A percentile compares a stretch with the other conserved stretches of the same genome.
phyloP scores from a whole-genome alignment of 2,797 vertebrate species.

The Argentina silus region DNA sequence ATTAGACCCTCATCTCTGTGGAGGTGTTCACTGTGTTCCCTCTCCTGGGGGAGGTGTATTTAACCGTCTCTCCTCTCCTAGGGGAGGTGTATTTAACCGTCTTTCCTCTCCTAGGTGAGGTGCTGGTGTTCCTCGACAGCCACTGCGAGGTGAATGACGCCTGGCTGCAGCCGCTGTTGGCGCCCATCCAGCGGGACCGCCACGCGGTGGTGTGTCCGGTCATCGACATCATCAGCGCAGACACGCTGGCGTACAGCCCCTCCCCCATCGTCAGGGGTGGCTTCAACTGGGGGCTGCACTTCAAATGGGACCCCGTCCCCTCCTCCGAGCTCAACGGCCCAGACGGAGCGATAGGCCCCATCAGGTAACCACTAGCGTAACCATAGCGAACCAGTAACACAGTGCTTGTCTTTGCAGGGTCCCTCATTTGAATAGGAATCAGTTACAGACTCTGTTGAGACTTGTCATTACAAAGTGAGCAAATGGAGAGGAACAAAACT shows the following conservation, averaged over 20 bases:
- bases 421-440: too few relatives aligned
- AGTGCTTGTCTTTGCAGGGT: background rate
- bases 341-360: conserved; percentile 81
- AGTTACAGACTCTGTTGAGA: background rate
- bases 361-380: conserved; percentile 73
- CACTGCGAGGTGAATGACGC: conserved; percentile 94
- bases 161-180: conserved; percentile 91
- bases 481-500: too few relatives aligned
- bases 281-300: conserved; percentile 99
- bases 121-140: conserved; percentile 96
- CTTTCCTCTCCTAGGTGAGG: conserved; percentile 79
- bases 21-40: too few relatives aligned
- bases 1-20: too few relatives aligned
- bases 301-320: conserved; percentile 97
- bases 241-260: conserved; percentile 91
- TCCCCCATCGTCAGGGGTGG: conserved; percentile 94
- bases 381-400: background rate
- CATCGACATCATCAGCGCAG: conserved; percentile 96
- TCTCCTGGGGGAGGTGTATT: too few relatives aligned
- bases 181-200: conserved; percentile 77
- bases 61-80: too few relatives aligned
- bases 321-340: conserved; percentile 82
- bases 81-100: too few relatives aligned
- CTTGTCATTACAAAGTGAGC: too few relatives aligned
- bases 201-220: conserved; percentile 91